These are phyloP conservation scores for Hedychridium roseum DNA, from an alignment of 2,888 invertebrate species.

Conservation along the genomic window DNA sequence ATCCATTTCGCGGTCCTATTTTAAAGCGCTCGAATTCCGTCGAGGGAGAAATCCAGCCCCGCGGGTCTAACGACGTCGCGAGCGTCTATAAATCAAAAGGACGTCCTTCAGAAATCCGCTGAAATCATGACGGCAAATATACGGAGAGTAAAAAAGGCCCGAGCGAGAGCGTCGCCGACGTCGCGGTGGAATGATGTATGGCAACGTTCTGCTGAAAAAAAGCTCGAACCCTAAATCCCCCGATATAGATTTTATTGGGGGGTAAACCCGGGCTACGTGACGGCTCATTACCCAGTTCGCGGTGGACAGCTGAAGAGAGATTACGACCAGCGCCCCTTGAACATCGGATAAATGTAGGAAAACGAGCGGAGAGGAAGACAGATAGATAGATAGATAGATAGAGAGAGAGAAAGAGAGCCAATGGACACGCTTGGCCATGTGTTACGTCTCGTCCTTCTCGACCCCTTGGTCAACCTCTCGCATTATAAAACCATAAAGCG, in stretches of 20 bases:
- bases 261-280: conserved; percentile 44
- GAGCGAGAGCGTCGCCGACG: conserved; percentile 19
- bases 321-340: conserved; percentile 30
- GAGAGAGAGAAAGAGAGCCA: conserved; percentile 17
- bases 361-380: too few relatives aligned
- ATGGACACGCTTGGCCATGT: conserved; percentile 44
- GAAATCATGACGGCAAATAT: conserved; percentile 18
- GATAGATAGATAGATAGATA: conserved; percentile 4
- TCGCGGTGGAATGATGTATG: conserved; percentile 43
- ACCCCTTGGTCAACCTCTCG: conserved; percentile 50
- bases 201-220: conserved; percentile 28
- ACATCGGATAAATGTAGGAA: too few relatives aligned
- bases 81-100: conserved; percentile 37
- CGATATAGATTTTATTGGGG: conserved; percentile 58
- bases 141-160: conserved; percentile 10
- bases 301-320: conserved; percentile 42
- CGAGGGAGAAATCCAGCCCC: too few relatives aligned
- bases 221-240: conserved; percentile 31
- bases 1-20: too few relatives aligned
- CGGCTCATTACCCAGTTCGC: conserved; percentile 57
- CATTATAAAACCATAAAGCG: conserved; percentile 62
- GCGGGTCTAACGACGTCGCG: too few relatives aligned
- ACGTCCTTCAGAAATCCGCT: conserved; percentile 10
- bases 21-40: conserved; percentile 24
- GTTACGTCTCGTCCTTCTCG: conserved; percentile 37